Evolutionary conservation across 1,140 invertebrate species (phyloP).

Genomic region (Drosophila novamexicana): DNA sequence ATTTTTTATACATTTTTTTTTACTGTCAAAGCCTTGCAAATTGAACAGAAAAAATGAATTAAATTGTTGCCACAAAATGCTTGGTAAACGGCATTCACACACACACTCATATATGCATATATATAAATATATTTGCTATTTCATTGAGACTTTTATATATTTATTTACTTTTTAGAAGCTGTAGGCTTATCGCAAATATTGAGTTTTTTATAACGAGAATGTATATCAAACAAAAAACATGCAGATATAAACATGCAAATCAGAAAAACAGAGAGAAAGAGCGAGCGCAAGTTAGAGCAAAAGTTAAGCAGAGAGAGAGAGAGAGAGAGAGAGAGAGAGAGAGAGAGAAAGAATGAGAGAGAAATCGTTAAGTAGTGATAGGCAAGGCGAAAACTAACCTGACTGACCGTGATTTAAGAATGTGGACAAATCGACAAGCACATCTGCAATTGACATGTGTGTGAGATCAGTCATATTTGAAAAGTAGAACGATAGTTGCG

Average conservation of each 20-base stretch:
- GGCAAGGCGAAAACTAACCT: conserved; percentile 77
- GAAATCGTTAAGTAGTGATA: conserved; percentile 10
- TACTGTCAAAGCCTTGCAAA: conserved; percentile 30
- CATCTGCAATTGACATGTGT: conserved; percentile 82
- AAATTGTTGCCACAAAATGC: conserved; percentile 56
- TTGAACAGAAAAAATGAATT: conserved; percentile 32
- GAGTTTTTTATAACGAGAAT: conserved; percentile 40
- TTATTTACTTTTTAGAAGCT: conserved; percentile 33
- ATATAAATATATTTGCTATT: conserved; percentile 43
- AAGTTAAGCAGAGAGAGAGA: conserved; percentile 27
- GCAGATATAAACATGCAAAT: conserved; percentile 69
- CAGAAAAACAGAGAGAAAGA: conserved; percentile 19
- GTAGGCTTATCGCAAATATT: conserved; percentile 52
- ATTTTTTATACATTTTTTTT: background rate
- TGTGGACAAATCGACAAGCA: conserved; percentile 83
- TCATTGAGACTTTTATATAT: conserved; percentile 27
- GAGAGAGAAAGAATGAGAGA: conserved; percentile 20
- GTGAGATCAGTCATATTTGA: conserved; percentile 55
- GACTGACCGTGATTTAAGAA: conserved; percentile 84
- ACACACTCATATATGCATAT: conserved; percentile 7
- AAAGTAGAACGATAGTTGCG: conserved; percentile 43
- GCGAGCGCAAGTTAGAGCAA: conserved; percentile 8
- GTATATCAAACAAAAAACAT: conserved; percentile 59
- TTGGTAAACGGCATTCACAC: conserved; percentile 60
- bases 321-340: conserved; percentile 31